Evolutionary conservation across 2,113 vertebrate species (phyloP).

Genomic region (Lepisosteus osseus): DNA sequence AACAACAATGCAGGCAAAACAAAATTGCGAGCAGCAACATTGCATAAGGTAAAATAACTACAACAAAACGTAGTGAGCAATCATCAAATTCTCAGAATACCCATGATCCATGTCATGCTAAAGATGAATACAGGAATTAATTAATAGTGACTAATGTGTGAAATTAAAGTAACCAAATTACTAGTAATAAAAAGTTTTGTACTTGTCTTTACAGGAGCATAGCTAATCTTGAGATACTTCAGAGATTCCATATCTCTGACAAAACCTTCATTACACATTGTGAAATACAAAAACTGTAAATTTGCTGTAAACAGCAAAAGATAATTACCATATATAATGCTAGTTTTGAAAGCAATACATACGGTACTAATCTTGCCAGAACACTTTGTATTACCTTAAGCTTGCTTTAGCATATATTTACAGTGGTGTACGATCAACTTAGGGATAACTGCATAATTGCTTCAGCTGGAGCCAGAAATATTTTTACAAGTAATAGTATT

Average conservation of each 20-base stretch:
- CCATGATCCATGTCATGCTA: not conserved
- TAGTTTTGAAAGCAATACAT: too few relatives aligned
- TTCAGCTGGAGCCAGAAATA: too few relatives aligned
- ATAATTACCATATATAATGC: too few relatives aligned
- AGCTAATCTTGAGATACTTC: not conserved
- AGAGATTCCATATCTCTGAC: not conserved
- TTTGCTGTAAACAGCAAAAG: not conserved
- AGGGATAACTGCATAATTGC: too few relatives aligned
- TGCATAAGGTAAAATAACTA: not conserved
- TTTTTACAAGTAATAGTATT: too few relatives aligned
- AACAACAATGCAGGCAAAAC: constrained; percentile 1
- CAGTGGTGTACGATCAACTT: too few relatives aligned
- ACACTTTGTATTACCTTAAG: too few relatives aligned
- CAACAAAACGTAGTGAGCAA: constrained; percentile 13
- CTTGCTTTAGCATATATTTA: too few relatives aligned
- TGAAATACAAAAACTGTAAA: not conserved
- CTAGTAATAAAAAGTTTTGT: not conserved
- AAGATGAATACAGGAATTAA: not conserved
- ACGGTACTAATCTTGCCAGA: too few relatives aligned
- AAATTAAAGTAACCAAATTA: too few relatives aligned
- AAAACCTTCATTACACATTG: not conserved
- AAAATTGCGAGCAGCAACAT: too few relatives aligned
- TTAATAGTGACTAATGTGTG: too few relatives aligned
- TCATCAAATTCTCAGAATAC: not conserved
- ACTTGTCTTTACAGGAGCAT: constrained; percentile 2